Evolutionary conservation across 2,113 vertebrate species (phyloP).

Genomic region (Aegithalos caudatus): DNA sequence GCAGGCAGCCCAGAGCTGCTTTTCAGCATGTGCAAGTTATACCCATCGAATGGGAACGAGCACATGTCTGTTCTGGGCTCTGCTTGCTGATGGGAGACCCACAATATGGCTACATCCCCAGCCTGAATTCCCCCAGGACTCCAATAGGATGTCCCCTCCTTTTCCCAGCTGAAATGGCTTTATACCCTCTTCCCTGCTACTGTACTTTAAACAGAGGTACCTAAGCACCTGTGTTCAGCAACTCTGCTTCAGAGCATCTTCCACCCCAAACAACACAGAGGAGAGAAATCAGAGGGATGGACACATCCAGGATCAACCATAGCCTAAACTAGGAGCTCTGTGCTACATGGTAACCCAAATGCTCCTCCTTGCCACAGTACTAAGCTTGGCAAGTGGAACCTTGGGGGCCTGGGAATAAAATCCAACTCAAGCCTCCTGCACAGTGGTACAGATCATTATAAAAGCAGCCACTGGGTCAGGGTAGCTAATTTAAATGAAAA

Average conservation of each 20-base stretch:
- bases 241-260: not conserved
- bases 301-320: not conserved
- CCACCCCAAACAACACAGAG: not conserved
- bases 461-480: not conserved
- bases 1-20: not conserved
- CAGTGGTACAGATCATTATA: not conserved
- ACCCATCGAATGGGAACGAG: fast-evolving
- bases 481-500: not conserved
- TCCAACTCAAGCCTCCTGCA: not conserved
- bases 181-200: not conserved
- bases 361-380: not conserved
- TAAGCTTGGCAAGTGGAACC: not conserved
- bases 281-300: not conserved
- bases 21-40: not conserved
- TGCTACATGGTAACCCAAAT: not conserved
- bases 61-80: fast-evolving
- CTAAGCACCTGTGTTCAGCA: not conserved
- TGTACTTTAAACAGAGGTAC: not conserved
- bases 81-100: not conserved
- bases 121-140: not conserved
- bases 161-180: not conserved
- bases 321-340: not conserved
- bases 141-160: not conserved
- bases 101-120: not conserved
- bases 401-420: not conserved